These are phyloP conservation scores for Drosophila trichaetosa DNA, from an alignment of 2,888 invertebrate species.

Conservation along the genomic window DNA sequence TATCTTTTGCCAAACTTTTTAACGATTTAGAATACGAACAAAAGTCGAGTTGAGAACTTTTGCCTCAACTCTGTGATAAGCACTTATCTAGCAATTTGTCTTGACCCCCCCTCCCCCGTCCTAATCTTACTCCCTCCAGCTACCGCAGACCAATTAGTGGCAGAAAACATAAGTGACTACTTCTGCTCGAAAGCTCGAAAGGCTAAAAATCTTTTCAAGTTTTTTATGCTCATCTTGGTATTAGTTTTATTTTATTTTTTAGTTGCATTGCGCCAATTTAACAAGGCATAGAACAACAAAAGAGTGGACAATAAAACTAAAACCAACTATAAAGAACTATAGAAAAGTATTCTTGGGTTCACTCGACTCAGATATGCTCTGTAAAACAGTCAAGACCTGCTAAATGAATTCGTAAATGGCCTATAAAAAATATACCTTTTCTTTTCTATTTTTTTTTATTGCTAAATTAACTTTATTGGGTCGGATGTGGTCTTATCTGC, in stretches of 20 bases:
- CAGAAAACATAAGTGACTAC: slow-evolving; percentile 40
- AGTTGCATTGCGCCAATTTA: slow-evolving; percentile 73
- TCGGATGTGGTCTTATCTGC: not conserved
- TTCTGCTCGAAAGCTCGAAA: slow-evolving; percentile 29
- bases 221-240: slow-evolving; percentile 40
- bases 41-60: slow-evolving; percentile 43
- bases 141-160: slow-evolving; percentile 59
- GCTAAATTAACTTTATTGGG: not conserved
- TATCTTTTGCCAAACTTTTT: not conserved
- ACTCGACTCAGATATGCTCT: not conserved
- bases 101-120: not conserved
- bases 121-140: not conserved
- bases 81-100: slow-evolving; percentile 50
- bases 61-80: slow-evolving; percentile 25
- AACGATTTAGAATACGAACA: slow-evolving; percentile 18
- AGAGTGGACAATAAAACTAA: slow-evolving; percentile 23
- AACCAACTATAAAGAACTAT: slow-evolving; percentile 32
- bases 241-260: slow-evolving; percentile 45
- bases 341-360: not conserved
- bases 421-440: not conserved
- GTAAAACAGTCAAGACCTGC: not conserved
- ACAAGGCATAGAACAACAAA: slow-evolving; percentile 41
- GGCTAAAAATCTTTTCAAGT: slow-evolving; percentile 52
- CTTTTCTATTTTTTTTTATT: not conserved
- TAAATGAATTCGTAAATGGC: not conserved